These are phyloP conservation scores for Halichoeres trimaculatus DNA, from an alignment of 2,113 vertebrate genomes.

Conservation along the genomic window DNA sequence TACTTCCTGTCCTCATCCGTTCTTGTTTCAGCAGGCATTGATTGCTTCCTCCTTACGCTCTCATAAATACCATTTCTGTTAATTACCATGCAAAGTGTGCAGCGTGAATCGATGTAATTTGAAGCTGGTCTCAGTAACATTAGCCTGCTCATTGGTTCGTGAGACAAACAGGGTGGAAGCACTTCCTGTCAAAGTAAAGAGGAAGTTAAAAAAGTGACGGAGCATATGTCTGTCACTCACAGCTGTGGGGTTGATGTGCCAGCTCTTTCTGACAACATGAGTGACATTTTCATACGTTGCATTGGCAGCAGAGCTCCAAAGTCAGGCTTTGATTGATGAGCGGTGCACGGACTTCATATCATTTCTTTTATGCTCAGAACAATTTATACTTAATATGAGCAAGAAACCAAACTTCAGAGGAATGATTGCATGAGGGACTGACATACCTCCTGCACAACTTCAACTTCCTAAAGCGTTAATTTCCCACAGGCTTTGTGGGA, in stretches of 20 bases:
- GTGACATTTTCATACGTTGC: constrained; percentile 36
- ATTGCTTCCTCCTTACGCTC: constrained; percentile 35
- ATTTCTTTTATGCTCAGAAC: neutral
- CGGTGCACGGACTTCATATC: constrained; percentile 11
- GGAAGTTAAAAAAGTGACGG: constrained; percentile 17
- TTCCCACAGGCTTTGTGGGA: too few species aligned
- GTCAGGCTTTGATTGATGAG: constrained; percentile 36
- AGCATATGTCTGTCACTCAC: constrained; percentile 5
- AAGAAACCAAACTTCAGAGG: neutral
- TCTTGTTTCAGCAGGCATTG: constrained; percentile 24
- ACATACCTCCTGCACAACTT: too few species aligned
- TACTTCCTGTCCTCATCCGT: neutral
- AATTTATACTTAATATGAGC: neutral
- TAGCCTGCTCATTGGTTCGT: constrained; percentile 7
- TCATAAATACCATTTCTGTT: constrained; percentile 27
- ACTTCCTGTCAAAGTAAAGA: constrained; percentile 28
- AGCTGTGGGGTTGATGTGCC: constrained; percentile 27
- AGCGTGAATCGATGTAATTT: constrained; percentile 17
- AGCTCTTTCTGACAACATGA: constrained; percentile 33
- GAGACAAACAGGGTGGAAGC: neutral
- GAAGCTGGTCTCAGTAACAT: neutral
- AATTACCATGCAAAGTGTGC: neutral
- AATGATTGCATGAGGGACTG: neutral
- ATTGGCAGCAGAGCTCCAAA: constrained; percentile 43
- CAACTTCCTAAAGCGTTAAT: too few species aligned